phyloP scores from a whole-genome alignment of 1,140 invertebrate species.

The Drosophila jambulina region DNA sequence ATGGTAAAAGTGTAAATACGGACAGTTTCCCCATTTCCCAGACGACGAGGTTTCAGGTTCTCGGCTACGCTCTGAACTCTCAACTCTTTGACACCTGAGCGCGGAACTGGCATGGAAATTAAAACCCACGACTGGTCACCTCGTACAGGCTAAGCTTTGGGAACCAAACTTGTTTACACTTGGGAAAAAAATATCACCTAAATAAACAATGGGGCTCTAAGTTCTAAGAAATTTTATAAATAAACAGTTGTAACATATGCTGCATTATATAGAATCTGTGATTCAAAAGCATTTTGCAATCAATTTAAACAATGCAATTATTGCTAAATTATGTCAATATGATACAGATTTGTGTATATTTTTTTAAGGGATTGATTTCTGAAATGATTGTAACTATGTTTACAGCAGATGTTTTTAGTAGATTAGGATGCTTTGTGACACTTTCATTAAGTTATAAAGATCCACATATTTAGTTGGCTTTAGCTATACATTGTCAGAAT shows the following conservation, averaged over 20 bases:
- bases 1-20: conserved; percentile 37
- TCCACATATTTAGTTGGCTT: background rate
- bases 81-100: conserved; percentile 42
- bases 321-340: background rate
- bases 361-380: background rate
- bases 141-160: conserved; percentile 2
- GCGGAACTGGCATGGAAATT: conserved; percentile 24
- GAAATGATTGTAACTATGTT: background rate
- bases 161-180: conserved; percentile 16
- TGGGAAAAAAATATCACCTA: background rate
- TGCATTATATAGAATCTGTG: background rate
- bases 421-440: background rate
- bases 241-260: background rate
- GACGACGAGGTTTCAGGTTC: conserved; percentile 37
- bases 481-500: too few relatives aligned
- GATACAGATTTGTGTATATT: background rate
- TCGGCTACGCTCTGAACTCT: conserved; percentile 51
- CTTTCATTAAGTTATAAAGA: background rate
- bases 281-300: background rate
- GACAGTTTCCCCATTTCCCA: conserved; percentile 43
- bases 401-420: too few relatives aligned
- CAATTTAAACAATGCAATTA: background rate
- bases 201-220: background rate
- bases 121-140: conserved; percentile 25
- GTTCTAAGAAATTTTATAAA: background rate